These are phyloP conservation scores for Ictalurus furcatus DNA, from an alignment of 2,113 vertebrate genomes.

Conservation along the genomic window DNA sequence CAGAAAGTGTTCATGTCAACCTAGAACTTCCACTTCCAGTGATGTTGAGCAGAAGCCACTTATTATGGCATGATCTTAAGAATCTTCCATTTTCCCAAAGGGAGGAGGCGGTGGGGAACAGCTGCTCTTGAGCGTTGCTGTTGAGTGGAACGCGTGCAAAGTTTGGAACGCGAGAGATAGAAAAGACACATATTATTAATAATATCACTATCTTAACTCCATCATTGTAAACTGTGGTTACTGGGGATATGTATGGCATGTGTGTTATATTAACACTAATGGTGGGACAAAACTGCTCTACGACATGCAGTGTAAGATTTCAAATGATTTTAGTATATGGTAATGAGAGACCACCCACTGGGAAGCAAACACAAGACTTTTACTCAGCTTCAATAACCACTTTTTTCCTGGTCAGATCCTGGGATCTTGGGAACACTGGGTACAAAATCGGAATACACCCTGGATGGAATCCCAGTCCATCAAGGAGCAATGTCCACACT, in stretches of 20 bases:
- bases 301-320: neutral
- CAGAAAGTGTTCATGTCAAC: constrained; percentile 43
- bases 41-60: constrained; percentile 41
- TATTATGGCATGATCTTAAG: constrained; percentile 21
- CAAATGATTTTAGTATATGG: neutral
- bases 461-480: neutral
- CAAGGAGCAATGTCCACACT: neutral
- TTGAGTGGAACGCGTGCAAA: constrained; percentile 4
- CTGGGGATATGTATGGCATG: neutral
- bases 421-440: neutral
- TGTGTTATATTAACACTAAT: neutral
- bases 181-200: neutral
- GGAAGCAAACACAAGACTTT: neutral
- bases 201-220: neutral
- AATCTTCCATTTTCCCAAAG: constrained; percentile 19
- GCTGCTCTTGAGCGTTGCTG: constrained; percentile 25
- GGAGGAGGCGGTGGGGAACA: constrained; percentile 11
- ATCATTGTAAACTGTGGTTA: neutral
- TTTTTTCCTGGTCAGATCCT: neutral
- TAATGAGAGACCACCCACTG: constrained; percentile 6
- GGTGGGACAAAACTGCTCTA: neutral
- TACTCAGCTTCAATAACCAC: neutral
- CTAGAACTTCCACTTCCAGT: constrained; percentile 37
- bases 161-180: constrained; percentile 3
- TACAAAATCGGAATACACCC: neutral